A percentile compares a stretch with the other conserved stretches of the same genome.
Evolutionary conservation across 2,797 vertebrate genomes (phyloP).

Genomic region (Phyllotis vaccarum): DNA sequence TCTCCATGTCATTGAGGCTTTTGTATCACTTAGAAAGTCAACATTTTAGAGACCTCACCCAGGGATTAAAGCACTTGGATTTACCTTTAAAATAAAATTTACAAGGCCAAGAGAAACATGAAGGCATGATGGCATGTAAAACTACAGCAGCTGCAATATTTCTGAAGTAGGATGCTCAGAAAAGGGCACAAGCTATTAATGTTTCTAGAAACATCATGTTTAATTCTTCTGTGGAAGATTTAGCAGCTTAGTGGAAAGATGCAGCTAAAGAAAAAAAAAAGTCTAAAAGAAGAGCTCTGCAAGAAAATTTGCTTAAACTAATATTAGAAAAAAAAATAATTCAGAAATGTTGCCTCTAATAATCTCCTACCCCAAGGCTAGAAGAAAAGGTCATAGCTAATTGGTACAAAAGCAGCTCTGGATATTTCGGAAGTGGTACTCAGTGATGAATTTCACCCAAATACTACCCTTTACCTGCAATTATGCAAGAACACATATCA

Average conservation of each 20-base stretch:
- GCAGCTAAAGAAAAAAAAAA: background rate
- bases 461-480: constrained; percentile 58
- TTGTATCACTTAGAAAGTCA: constrained; percentile 37
- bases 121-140: constrained; percentile 14
- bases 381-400: constrained; percentile 85
- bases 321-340: constrained; percentile 82
- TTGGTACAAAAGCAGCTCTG: constrained; percentile 78
- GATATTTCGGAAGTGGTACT: constrained; percentile 67
- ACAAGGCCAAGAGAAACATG: constrained; percentile 32
- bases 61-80: constrained; percentile 39
- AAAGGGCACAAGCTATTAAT: constrained; percentile 84
- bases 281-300: constrained; percentile 60
- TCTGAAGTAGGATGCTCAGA: constrained; percentile 73
- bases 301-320: constrained; percentile 84
- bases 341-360: constrained; percentile 81
- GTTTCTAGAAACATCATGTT: constrained; percentile 77
- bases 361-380: constrained; percentile 81
- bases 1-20: constrained; percentile 19
- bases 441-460: constrained; percentile 78
- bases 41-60: background rate
- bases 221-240: constrained; percentile 78
- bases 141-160: constrained; percentile 67
- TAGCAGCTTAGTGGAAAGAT: constrained; percentile 70
- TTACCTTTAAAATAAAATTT: constrained; percentile 50
- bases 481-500: constrained; percentile 62